Base-by-base conservation (phyloP, 2,797 vertebrate species). In the Gallinago nigripennis region DNA sequence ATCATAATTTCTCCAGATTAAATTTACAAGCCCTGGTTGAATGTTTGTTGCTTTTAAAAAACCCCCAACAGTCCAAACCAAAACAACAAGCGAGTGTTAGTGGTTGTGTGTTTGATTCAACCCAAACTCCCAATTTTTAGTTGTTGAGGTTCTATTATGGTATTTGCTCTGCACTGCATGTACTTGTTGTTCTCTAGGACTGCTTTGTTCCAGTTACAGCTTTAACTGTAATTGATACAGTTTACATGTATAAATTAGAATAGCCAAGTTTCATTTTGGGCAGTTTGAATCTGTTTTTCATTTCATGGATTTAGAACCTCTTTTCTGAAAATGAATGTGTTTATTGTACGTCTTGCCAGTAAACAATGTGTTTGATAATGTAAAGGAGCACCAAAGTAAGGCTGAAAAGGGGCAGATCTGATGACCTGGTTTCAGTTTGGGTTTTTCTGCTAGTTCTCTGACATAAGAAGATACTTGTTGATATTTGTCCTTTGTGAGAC, bases 391-490 rank as follows among this genome's bases (percentile, higher is more conserved):
- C 41, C 43, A 8, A 77, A 84, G 12, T 58, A 64, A 73, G 41
- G 27, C 37, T 96, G 60, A 57, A 64, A 92, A 81, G 31, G 48
- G 37, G 54, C 14, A 48, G 28, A 86, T 76, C 77, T 79, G 70
- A 82, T 95, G 87, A 79, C 85, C 79, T 83, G 37, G 8, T 86
- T 96, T 91, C 72, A 71, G 69, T 88, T 86, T 20, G 8, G 41
- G 39, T 8, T 54, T 45, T 81, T 80, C 37, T 61, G 17, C 30
- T 53, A 16, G 25, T 79, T 82, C 43, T 90, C 39, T 79, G 86
- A 70, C 35, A 21, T 21, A 64, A 81, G 51, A 60, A 33, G 51
- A 7, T 95, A n/a, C 7, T 79, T 65, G n/a, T 79, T 46, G 37
- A n/a, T 80, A 48, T 14, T 78, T 75, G 39, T 72, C 61, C 46